Percentiles rank a stretch among this genome's conserved stretches.
Evolutionary conservation across 2,113 vertebrate species (phyloP).

Genomic region (Prolemur simus): DNA sequence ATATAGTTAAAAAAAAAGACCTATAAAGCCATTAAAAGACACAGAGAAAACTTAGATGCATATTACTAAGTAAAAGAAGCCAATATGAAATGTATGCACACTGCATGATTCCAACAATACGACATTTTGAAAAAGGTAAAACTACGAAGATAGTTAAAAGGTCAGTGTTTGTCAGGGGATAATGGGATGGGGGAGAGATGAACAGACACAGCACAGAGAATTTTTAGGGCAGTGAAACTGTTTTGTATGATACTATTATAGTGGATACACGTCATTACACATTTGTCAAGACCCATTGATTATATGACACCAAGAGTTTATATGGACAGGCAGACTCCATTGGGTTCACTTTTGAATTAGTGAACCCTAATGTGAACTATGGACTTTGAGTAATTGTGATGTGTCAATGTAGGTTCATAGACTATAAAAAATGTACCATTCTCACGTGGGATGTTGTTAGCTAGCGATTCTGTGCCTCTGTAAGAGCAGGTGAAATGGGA

Average conservation of each 20-base stretch:
- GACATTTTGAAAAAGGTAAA: not conserved
- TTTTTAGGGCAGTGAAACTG: not conserved
- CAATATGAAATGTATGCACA: not conserved
- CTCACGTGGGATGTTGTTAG: not conserved
- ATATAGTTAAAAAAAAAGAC: not conserved
- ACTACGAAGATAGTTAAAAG: not conserved
- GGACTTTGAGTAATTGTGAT: not conserved
- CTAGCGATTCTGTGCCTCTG: not conserved
- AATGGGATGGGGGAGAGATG: not conserved
- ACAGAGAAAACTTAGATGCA: not conserved
- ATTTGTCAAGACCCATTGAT: not conserved
- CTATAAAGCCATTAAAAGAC: not conserved
- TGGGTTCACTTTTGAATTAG: not conserved
- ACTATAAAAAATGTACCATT: not conserved
- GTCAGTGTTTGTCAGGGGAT: not conserved
- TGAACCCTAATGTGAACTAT: not conserved
- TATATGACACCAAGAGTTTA: not conserved
- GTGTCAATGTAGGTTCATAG: not conserved
- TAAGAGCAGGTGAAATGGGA: not conserved
- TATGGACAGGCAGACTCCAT: not conserved
- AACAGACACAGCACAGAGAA: not conserved
- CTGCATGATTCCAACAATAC: not conserved
- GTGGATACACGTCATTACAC: not conserved
- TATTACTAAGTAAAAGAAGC: not conserved
- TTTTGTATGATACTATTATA: not conserved